Evolutionary conservation across 1,140 invertebrate genomes (phyloP), one percentile per base, ranked within the genome.

Genomic region (Rhysida immarginata): DNA sequence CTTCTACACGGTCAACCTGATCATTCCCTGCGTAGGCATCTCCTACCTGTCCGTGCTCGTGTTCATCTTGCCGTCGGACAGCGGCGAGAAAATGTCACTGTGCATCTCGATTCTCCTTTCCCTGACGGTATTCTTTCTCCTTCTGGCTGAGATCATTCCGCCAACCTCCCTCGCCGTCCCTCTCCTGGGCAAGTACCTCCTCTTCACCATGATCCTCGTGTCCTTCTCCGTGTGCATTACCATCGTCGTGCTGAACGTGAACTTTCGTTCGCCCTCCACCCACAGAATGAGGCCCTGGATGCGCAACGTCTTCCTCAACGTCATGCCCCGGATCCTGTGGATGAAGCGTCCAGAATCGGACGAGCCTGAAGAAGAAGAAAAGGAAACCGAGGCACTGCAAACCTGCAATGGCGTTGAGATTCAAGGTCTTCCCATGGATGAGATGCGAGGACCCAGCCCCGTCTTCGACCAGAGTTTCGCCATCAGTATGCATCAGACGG

Each of bases 21-120:
- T 96, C 60, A 84, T 94, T 16, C 91, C 90, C 0, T 93, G 87
- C 64, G 90, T 96, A 1, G 88, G 89, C 45, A 93, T 95, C 58
- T 91, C 87, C 1, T 92, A 89, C 65, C 73, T 93, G 1, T 91
- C 88, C 2, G 84, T 93, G 1, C 69, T 94, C 29, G 96, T 98
- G 0, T 99, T 99, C 69, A 99, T 98, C 67, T 71, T 99, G 46
- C 96, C 96, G 35, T 96, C 94, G 0, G 95, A 99, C 71, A 96
- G 92, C 2, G 94, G 96, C 2, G 96, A 99, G 68, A 98, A 99
- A 70, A 91, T 99, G 58, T 93, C 93, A 0, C 78, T 99, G 1
- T 96, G 93, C 70, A 99, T 99, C 63, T 96, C 93, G 61, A 99
- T 99, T 64, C 78, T 99, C 0, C 80, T 99, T 18, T 99, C 96